Base-by-base conservation (phyloP, 2,113 vertebrate genomes). In the Pollachius pollachius region DNA sequence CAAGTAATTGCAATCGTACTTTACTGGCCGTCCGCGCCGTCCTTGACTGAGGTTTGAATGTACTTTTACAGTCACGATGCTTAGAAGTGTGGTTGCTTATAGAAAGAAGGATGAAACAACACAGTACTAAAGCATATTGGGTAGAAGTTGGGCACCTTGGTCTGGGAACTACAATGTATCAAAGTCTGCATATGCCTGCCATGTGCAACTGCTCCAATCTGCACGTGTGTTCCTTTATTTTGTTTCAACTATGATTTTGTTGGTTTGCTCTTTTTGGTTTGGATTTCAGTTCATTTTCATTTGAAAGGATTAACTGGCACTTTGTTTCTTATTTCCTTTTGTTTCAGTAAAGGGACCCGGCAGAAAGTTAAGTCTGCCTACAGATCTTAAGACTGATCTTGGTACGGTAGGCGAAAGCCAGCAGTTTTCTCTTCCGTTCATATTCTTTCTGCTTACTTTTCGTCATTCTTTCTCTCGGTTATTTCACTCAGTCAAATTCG, bases 331-430 rank as follows among this genome's bases (percentile, higher is more conserved):
- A 95, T 96, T 92, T 94, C 94, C 97, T 94, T 97, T 97, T 95
- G 93, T 98, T 98, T 94, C 96, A 96, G 95, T 98, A 90, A 98
- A 97, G 95, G 95, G 96, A 94, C 96, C 96, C 79, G 88, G 92
- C 93, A 97, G 96, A 97, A 98, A 98, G 94, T 96, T 98, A 97
- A 98, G 96, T 97, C 95, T 98, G 95, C 96, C 96, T 92, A 98
- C 95, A 96, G 96, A 97, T 96, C 95, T 98, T 97, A 98, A 98
- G 94, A 94, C 94, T 95, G 94, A 97, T 96, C 96, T 98, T 95
- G 95, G 96, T 98, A 98, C 93, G 94, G 95, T 97, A 97, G 94
- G 95, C 94, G 72, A 95, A 96, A 95, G 94, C 95, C 94, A 92
- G 89, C 92, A 94, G 91, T 93, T 94, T 93, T 81, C 82, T 80